Evolutionary conservation across 2,113 vertebrate genomes (phyloP).

Genomic region (Bettongia penicillata): DNA sequence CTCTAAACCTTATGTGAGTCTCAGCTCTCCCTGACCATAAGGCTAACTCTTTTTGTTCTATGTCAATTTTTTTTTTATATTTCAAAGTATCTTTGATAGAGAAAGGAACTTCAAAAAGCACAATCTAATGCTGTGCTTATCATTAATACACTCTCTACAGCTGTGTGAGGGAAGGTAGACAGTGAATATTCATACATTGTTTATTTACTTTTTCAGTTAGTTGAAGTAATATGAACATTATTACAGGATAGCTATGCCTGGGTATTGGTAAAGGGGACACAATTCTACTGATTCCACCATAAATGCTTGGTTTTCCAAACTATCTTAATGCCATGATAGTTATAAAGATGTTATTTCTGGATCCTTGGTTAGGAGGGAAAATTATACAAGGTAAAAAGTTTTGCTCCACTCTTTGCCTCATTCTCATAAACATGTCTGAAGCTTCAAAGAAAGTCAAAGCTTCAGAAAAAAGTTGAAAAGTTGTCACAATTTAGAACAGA

Average conservation of each 20-base stretch:
- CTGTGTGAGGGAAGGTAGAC: not conserved
- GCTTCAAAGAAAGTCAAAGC: not conserved
- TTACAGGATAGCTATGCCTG: not conserved
- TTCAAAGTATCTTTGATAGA: not conserved
- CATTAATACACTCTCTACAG: not conserved
- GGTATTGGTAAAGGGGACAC: too few species aligned
- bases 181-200: not conserved
- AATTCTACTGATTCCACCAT: too few species aligned
- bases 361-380: fast-evolving
- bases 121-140: not conserved
- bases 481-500: not conserved
- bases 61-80: too few species aligned
- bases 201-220: not conserved
- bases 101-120: not conserved
- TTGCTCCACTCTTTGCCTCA: not conserved
- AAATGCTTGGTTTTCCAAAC: too few species aligned
- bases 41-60: not conserved
- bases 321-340: not conserved
- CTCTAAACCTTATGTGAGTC: not conserved
- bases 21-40: not conserved
- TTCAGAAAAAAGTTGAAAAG: not conserved
- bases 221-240: not conserved
- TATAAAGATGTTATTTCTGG: not conserved
- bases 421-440: not conserved
- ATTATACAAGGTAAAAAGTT: not conserved